phyloP scores from a whole-genome alignment of 2,888 invertebrate species.

The Caenorhabditis sp. region DNA sequence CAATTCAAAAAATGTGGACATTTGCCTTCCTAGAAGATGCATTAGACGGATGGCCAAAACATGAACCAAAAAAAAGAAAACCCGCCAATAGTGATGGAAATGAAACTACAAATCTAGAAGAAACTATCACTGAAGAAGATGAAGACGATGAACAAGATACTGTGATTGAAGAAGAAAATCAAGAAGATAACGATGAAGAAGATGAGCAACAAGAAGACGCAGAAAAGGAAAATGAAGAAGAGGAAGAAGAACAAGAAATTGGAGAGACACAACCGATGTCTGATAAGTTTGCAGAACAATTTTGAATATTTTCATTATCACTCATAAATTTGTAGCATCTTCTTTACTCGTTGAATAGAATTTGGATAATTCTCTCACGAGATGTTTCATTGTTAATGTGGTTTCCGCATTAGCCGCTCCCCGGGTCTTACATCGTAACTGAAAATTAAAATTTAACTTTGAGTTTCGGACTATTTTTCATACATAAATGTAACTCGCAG shows the following conservation, averaged over 20 bases:
- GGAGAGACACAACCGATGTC: background rate
- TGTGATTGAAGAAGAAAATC: constrained; percentile 4
- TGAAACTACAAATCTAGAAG: constrained; percentile 7
- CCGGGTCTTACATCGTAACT: too few relatives aligned
- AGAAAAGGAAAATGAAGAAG: constrained; percentile 16
- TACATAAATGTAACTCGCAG: background rate
- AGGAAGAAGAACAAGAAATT: constrained; percentile 8
- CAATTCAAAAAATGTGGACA: constrained; percentile 47
- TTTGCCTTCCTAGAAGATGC: constrained; percentile 65
- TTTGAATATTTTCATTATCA: constrained; percentile 9
- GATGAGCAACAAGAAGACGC: constrained; percentile 14
- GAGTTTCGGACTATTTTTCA: too few relatives aligned
- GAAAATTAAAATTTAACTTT: too few relatives aligned
- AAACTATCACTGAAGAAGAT: constrained; percentile 8
- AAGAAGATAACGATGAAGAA: constrained; percentile 10
- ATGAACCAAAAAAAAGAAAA: constrained; percentile 34
- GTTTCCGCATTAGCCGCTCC: too few relatives aligned
- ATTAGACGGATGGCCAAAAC: constrained; percentile 62
- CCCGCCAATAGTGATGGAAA: background rate
- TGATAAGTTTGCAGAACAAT: constrained; percentile 38
- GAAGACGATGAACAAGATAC: background rate
- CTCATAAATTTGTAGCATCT: background rate
- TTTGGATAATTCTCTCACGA: too few relatives aligned
- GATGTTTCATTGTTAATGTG: too few relatives aligned
- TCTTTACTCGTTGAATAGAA: too few relatives aligned